A percentile compares a stretch with the other conserved stretches of the same genome.
Conservation (phyloP, 2,113 vertebrate genomes). For the Hemicordylus capensis region DNA sequence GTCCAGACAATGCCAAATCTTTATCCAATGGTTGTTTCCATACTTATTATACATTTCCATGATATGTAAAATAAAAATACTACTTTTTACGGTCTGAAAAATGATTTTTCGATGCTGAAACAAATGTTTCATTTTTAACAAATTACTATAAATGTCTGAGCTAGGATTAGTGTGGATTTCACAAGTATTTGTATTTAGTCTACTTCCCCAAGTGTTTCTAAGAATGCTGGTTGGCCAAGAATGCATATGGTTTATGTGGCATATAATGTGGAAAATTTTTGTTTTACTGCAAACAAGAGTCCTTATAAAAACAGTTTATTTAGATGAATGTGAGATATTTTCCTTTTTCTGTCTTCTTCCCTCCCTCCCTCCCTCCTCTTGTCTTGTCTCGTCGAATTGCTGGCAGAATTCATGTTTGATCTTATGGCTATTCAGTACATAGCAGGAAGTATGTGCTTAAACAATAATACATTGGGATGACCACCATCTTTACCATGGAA, state of each 20-base stretch:
- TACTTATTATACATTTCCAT: no score
- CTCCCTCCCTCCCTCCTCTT: no score
- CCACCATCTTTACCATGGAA: background rate
- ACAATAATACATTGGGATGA: background rate
- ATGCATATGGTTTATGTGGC: no score
- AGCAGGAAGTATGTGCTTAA: background rate
- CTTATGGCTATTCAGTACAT: background rate
- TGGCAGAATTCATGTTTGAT: background rate
- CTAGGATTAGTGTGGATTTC: constrained; percentile 1
- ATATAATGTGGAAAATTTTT: no score
- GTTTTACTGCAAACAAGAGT: no score
- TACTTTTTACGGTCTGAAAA: constrained; percentile 45
- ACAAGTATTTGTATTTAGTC: background rate
- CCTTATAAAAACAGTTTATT: no score
- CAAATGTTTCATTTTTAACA: constrained; percentile 43
- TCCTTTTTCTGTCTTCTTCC: no score
- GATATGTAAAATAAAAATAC: no score
- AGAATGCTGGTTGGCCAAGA: no score
- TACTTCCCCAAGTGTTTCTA: background rate
- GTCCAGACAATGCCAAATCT: background rate
- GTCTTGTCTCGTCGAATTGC: no score
- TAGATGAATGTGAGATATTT: no score
- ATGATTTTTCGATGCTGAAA: constrained; percentile 31
- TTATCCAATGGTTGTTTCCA: no score
- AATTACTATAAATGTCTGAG: constrained; percentile 23